Conservation (phyloP, 2,113 vertebrate genomes). For the Jaculus jaculus region DNA sequence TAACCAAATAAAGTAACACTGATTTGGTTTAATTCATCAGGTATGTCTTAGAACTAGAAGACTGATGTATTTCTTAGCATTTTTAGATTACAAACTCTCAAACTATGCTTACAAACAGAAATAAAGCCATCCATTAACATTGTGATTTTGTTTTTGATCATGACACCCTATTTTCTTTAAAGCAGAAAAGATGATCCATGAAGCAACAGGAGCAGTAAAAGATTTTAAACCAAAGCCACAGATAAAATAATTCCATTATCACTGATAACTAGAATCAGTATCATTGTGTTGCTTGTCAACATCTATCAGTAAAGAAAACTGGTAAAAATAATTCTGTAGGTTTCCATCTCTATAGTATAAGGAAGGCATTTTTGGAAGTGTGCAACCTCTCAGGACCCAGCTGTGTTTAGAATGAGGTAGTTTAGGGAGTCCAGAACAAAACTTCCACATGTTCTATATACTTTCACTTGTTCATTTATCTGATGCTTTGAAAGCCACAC, state of each 20-base stretch:
- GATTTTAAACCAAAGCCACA: constrained; percentile 12
- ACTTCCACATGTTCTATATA: background rate
- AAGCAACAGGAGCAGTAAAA: background rate
- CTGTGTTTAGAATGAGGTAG: background rate
- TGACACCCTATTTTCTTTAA: constrained; percentile 19
- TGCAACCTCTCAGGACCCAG: background rate
- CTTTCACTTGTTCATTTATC: background rate
- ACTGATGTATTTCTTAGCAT: constrained; percentile 35
- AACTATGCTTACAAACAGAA: constrained; percentile 22
- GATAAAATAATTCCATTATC: constrained; percentile 27
- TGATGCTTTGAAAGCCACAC: background rate
- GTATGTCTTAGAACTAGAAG: constrained; percentile 20
- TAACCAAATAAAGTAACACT: constrained; percentile 20
- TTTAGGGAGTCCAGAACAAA: background rate
- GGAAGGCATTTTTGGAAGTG: background rate
- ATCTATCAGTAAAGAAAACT: constrained; percentile 39
- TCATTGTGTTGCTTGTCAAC: background rate
- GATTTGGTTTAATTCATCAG: constrained; percentile 38
- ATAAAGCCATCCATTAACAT: background rate
- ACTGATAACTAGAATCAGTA: background rate
- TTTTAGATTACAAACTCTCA: constrained; percentile 45
- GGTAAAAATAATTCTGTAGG: background rate
- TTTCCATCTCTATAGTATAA: background rate
- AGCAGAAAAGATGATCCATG: background rate
- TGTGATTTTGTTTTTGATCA: constrained; percentile 47